Base-by-base conservation (phyloP, 2,888 invertebrate species). In the Ganaspis brasiliensis region DNA sequence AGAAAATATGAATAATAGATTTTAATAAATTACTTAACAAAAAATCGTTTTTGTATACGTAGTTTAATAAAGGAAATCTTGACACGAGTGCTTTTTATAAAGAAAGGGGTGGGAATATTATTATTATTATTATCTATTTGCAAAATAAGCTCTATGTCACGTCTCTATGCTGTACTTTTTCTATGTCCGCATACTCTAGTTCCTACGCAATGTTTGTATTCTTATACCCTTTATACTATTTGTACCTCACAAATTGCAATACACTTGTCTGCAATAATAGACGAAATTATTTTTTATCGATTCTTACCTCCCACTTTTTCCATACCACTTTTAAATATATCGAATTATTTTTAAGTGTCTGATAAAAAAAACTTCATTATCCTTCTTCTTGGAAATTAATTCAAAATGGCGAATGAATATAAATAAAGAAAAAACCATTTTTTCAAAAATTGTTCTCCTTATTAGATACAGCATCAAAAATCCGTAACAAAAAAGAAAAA, bases 171-270 rank as follows among this genome's bases (percentile, higher is more conserved):
- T 89, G 87, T 90, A 87, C 83, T 89, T n/a, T n/a, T n/a, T n/a
- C n/a, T n/a, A n/a, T n/a, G n/a, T n/a, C n/a, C n/a, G n/a, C n/a
- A n/a, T n/a, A n/a, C 85, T 89, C 89, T 90, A 91, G 90, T 91
- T 91, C 91, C 91, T 91, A 91, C 85, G 90, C 89, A 88, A 90
- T 90, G 88, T 91, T 91, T 90, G 89, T 91, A 91, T 89, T 90
- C 89, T 90, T 89, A 89, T 91, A 91, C 87, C 90, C 91, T 91
- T 90, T 91, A 87, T 90, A 91, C 90, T 89, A 89, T 91, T 91
- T 91, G 90, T 91, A 91, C 90, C 90, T 90, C 88, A 88, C 87
- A 85, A 91, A 90, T 90, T 89, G 89, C 90, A 91, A 90, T 91
- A 91, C 90, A 91, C 88, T 91, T 90, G 91, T 91, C 90, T 90